Percentiles rank a stretch among this genome's conserved stretches.
These are phyloP conservation scores for Bellardia pandia DNA, from an alignment of 2,888 invertebrate genomes.

Conservation along the genomic window DNA sequence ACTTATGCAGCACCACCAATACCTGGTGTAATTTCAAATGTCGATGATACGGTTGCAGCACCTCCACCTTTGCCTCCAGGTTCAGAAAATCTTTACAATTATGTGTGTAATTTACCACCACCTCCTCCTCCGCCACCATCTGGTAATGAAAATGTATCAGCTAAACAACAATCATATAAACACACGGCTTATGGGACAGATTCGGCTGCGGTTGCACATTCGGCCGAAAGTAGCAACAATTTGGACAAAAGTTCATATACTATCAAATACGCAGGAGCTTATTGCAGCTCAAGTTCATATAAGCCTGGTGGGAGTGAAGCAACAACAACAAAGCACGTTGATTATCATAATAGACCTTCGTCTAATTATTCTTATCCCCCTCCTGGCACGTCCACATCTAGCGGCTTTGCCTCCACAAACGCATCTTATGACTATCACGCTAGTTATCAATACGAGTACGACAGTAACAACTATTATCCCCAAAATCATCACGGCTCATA, in stretches of 20 bases:
- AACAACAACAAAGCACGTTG: not conserved
- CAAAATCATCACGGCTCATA: slow-evolving; percentile 22
- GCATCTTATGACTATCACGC: slow-evolving; percentile 34
- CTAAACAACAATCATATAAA: not conserved
- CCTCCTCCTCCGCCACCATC: slow-evolving; percentile 60
- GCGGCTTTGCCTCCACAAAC: not conserved
- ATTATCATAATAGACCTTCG: slow-evolving; percentile 43
- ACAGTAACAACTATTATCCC: slow-evolving; percentile 56
- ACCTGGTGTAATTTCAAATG: slow-evolving; percentile 28
- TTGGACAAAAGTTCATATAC: slow-evolving; percentile 21
- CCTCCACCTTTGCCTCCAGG: slow-evolving; percentile 36
- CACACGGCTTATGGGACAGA: not conserved
- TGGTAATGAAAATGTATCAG: slow-evolving; percentile 17
- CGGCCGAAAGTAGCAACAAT: not conserved
- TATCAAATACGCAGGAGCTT: slow-evolving; percentile 30
- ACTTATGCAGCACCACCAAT: slow-evolving; percentile 46
- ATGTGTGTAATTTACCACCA: slow-evolving; percentile 66
- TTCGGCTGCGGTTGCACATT: not conserved
- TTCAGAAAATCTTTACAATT: slow-evolving; percentile 64
- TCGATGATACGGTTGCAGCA: not conserved
- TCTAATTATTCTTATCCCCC: slow-evolving; percentile 41
- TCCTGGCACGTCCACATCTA: not conserved
- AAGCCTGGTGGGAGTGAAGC: not conserved
- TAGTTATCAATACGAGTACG: slow-evolving; percentile 62
- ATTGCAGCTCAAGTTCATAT: slow-evolving; percentile 12